Percentiles rank a stretch among this genome's conserved stretches.
Conservation (phyloP, 1,140 invertebrate genomes). For the Eulimnadia texana region DNA sequence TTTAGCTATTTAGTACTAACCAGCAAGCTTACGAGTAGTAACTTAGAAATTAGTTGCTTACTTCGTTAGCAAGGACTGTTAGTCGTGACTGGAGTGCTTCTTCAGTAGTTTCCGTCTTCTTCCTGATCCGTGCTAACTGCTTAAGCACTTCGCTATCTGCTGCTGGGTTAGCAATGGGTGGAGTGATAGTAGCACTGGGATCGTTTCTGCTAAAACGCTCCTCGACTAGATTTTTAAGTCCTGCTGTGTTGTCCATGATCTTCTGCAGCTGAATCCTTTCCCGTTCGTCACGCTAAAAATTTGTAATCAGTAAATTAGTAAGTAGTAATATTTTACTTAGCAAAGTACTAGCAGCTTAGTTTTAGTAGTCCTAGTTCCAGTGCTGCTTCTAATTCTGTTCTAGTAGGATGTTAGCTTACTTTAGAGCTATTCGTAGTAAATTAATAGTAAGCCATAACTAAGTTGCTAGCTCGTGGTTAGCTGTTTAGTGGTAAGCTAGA, state of each 20-base stretch:
- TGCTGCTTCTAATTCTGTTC: too few species aligned
- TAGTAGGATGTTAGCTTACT: too few species aligned
- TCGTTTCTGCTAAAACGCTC: neutral
- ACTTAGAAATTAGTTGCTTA: neutral
- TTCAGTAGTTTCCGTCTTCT: slow-evolving; percentile 42
- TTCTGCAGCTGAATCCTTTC: slow-evolving; percentile 51
- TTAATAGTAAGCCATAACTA: too few species aligned
- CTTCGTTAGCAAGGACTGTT: slow-evolving; percentile 19
- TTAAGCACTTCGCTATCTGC: slow-evolving; percentile 1
- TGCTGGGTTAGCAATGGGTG: neutral
- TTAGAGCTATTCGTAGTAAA: too few species aligned
- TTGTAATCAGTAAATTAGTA: slow-evolving; percentile 15
- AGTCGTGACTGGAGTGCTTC: slow-evolving; percentile 40
- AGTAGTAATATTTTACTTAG: too few species aligned
- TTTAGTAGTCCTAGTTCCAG: too few species aligned
- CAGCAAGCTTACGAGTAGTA: neutral
- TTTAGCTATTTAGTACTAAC: neutral
- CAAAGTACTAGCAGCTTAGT: too few species aligned
- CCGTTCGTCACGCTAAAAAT: slow-evolving; percentile 47
- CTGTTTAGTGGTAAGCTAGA: too few species aligned
- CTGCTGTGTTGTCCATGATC: slow-evolving; percentile 36
- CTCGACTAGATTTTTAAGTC: neutral
- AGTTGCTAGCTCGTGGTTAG: too few species aligned
- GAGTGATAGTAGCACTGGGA: neutral
- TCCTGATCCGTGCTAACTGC: slow-evolving; percentile 6